phyloP scores from a whole-genome alignment of 2,113 vertebrate species.

The Fregata magnificens region DNA sequence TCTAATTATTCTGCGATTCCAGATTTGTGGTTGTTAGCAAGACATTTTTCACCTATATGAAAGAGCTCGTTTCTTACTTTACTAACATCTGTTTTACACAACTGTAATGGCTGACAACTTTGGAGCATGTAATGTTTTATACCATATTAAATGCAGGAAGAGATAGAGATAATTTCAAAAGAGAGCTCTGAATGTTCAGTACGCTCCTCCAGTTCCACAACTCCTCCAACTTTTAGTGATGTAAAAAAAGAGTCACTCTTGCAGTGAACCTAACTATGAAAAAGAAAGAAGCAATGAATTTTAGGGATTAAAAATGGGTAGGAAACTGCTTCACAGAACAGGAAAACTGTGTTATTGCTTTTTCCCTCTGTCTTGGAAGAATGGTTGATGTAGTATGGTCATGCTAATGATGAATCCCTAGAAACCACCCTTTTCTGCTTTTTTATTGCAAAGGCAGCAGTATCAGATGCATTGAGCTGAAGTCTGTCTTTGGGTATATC shows the following conservation, averaged over 20 bases:
- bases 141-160: background rate
- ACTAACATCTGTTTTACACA: background rate
- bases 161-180: background rate
- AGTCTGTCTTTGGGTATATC: background rate
- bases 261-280: background rate
- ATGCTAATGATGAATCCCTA: background rate
- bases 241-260: background rate
- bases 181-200: background rate
- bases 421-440: background rate
- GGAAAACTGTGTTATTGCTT: background rate
- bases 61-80: background rate
- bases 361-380: background rate
- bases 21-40: background rate
- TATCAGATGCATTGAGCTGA: background rate
- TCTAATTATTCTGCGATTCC: slow-evolving; percentile 15
- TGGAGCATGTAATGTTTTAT: background rate
- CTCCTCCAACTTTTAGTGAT: background rate
- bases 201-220: background rate
- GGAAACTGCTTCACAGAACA: background rate
- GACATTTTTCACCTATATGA: background rate
- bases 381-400: background rate
- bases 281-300: background rate
- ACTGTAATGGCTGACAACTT: background rate
- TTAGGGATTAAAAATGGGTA: background rate
- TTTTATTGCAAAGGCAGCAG: background rate